Percentiles rank a stretch among this genome's conserved stretches.
phyloP scores from a whole-genome alignment of 2,797 vertebrate species.

The Pyrocephalus nanus region DNA sequence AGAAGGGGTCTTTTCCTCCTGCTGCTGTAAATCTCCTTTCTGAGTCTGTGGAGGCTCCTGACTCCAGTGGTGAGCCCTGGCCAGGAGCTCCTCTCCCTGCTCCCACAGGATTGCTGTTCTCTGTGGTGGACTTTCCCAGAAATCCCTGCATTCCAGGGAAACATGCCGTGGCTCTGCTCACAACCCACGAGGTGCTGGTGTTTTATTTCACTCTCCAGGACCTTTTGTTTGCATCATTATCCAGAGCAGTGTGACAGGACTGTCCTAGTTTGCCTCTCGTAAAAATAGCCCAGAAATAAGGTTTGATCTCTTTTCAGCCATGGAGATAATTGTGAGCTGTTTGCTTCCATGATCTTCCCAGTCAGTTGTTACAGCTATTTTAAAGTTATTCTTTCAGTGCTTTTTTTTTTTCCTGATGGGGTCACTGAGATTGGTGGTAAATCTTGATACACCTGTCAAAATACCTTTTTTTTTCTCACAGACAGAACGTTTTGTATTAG shows the following conservation, averaged over 20 bases:
- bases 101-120: not conserved
- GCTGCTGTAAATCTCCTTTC: not conserved
- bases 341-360: not conserved
- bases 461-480: not conserved
- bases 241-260: not conserved
- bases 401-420: not conserved
- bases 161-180: rapidly evolving
- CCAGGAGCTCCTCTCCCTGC: not conserved
- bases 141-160: not conserved
- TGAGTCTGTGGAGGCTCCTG: not conserved
- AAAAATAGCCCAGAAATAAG: slow-evolving; percentile 41
- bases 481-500: not conserved
- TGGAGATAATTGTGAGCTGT: slow-evolving; percentile 31
- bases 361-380: not conserved
- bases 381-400: not conserved
- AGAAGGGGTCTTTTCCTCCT: not conserved
- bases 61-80: rapidly evolving
- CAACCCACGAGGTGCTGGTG: not conserved
- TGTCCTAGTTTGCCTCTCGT: slow-evolving; percentile 16
- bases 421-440: not conserved
- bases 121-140: not conserved
- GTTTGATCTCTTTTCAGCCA: slow-evolving; percentile 33
- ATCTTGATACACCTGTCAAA: slow-evolving; percentile 10
- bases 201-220: not conserved
- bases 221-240: not conserved